phyloP scores from a whole-genome alignment of 2,113 vertebrate genomes.

The Brachionichthys hirsutus region DNA sequence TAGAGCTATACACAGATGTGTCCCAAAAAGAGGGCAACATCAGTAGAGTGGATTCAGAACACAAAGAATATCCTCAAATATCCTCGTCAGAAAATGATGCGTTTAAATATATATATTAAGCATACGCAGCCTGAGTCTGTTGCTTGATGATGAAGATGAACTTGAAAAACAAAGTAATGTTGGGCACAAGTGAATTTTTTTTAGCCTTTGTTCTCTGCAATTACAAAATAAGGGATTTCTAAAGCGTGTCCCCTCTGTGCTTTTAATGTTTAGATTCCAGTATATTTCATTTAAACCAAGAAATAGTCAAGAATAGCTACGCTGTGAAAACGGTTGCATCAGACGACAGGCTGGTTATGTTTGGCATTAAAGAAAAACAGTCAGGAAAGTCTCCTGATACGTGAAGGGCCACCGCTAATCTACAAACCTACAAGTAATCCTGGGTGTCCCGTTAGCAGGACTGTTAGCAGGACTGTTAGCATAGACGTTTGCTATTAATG shows the following conservation, averaged over 20 bases:
- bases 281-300: conserved; percentile 2
- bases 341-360: conserved; percentile 5
- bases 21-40: conserved; percentile 82
- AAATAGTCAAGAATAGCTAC: background rate
- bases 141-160: conserved; percentile 25
- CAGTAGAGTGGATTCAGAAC: conserved; percentile 20
- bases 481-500: conserved; percentile 4
- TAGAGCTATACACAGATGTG: conserved; percentile 85
- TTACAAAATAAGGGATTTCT: too few species aligned
- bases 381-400: background rate
- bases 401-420: background rate
- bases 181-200: conserved; percentile 5
- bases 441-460: background rate
- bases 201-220: conserved; percentile 31
- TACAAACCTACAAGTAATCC: background rate
- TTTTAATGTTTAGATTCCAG: conserved; percentile 14
- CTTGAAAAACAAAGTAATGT: conserved; percentile 19
- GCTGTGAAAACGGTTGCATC: conserved; percentile 10
- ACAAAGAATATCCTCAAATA: conserved; percentile 27
- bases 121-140: conserved; percentile 3
- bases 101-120: conserved; percentile 51
- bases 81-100: too few species aligned
- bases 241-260: conserved; percentile 12
- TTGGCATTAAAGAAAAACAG: background rate
- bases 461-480: conserved; percentile 11